Base-by-base conservation (phyloP, 1,140 invertebrate species). In the Saccostrea cuccullata region DNA sequence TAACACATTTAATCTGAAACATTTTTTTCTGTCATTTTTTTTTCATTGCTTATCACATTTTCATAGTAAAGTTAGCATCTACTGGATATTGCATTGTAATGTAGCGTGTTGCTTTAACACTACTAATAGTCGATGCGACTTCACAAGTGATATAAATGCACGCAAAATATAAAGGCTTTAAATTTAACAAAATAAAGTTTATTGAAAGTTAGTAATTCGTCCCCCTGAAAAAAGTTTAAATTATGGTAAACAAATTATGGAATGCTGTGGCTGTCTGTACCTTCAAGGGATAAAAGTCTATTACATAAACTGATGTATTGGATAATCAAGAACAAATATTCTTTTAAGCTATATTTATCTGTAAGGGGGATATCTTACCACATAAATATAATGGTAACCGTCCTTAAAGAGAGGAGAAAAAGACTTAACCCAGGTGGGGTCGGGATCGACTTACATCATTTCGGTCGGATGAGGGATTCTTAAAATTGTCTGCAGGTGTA, bases 401-500 rank as follows among this genome's bases (percentile, higher is more conserved):
- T 40, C 70, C 70, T 77, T 77, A 77, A 73, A 13, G 70, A 77
- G 70, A 11, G 70, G 70, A 77, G 30, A 30, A 77, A 77, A 36
- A 36, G 70, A 77, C 26, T 30, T 30, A 77, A 30, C 70, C 70
- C 70, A 77, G 70, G 70, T 77, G 70, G 70, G 70, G 70, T 77
- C 70, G 26, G 70, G 70, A 77, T 77, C 70, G 70, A 36, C 70
- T 77, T 77, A 77, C 70, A 77, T 77, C 70, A 77, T 77, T 77
- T 77, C 70, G 70, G 70, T 77, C 70, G 70, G 70, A 77, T 77
- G 70, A 77, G 70, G 70, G 70, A 77, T 77, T 77, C 70, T 36
- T 77, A 77, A 77, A 77, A 77, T 77, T 77, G 70, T 77, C 70
- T 77, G 70, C 70, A 77, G 70, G 70, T 77, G 70, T 77, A 77